Conservation (phyloP, 2,113 vertebrate species). For the Pangasianodon hypophthalmus region DNA sequence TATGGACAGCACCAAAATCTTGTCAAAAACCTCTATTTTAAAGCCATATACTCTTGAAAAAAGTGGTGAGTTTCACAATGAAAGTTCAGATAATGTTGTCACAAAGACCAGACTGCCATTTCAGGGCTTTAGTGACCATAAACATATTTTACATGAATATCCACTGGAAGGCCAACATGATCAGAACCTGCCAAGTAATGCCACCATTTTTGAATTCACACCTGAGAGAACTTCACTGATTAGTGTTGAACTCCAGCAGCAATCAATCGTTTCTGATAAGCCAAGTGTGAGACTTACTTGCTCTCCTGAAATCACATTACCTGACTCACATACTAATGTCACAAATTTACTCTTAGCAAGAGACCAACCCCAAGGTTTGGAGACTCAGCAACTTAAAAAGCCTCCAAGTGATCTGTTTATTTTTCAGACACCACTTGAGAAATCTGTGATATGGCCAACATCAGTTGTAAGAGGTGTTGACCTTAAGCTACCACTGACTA, state of each 20-base stretch:
- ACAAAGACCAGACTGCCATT: not conserved
- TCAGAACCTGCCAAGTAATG: not conserved
- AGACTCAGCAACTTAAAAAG: not conserved
- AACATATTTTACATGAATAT: not conserved
- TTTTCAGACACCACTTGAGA: not conserved
- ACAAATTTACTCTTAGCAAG: not conserved
- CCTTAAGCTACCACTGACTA: not conserved
- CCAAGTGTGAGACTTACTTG: not conserved
- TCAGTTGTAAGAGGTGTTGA: not conserved
- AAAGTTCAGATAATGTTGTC: constrained; percentile 70
- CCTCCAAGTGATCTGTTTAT: not conserved
- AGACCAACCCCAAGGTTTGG: not conserved
- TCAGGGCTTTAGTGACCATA: not conserved
- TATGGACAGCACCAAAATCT: not conserved
- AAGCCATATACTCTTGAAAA: not conserved
- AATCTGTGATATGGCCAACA: not conserved
- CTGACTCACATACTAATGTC: not conserved
- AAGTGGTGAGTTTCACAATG: not conserved
- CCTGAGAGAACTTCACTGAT: not conserved
- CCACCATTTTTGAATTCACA: not conserved
- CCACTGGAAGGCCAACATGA: not conserved
- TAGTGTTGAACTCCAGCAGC: not conserved
- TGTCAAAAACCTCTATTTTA: not conserved
- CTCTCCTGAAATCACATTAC: not conserved
- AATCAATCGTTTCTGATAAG: not conserved